phyloP scores from a whole-genome alignment of 2,113 vertebrate genomes.

The Nannobrachium achirus region DNA sequence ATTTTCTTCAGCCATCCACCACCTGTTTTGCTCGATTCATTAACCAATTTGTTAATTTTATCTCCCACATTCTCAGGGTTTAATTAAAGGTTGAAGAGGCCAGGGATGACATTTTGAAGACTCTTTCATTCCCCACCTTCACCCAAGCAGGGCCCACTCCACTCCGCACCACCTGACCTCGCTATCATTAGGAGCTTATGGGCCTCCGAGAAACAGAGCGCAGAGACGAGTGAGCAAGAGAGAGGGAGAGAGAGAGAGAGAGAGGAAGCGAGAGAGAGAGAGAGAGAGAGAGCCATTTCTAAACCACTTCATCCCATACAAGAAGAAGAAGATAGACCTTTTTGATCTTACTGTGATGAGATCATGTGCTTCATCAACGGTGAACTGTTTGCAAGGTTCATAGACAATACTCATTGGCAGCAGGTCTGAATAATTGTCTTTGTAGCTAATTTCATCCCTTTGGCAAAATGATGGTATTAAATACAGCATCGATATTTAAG shows the following conservation, averaged over 20 bases:
- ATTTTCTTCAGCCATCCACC: slow-evolving; percentile 81
- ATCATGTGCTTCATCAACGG: too few species aligned
- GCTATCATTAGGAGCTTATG: too few species aligned
- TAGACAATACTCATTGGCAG: too few species aligned
- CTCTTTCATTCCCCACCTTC: slow-evolving; percentile 61
- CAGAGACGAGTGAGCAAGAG: background rate
- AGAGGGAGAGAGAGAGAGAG: slow-evolving; percentile 2
- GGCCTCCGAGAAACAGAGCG: too few species aligned
- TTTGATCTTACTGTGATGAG: too few species aligned
- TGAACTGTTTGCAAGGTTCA: too few species aligned
- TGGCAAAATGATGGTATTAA: too few species aligned
- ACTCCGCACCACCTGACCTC: slow-evolving; percentile 38
- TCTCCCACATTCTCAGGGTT: slow-evolving; percentile 75
- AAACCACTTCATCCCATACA: too few species aligned
- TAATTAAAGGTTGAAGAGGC: slow-evolving; percentile 80
- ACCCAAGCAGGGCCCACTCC: slow-evolving; percentile 54
- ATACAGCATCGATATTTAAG: too few species aligned
- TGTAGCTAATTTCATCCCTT: too few species aligned
- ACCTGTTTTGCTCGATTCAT: slow-evolving; percentile 84
- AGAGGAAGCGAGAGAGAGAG: background rate
- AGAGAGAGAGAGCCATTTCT: background rate
- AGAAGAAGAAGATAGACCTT: too few species aligned
- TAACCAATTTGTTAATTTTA: slow-evolving; percentile 84
- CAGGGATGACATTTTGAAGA: slow-evolving; percentile 79
- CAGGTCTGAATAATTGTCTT: too few species aligned